These are phyloP conservation scores for Plecotus auritus DNA, from an alignment of 2,113 vertebrate species.

Conservation along the genomic window DNA sequence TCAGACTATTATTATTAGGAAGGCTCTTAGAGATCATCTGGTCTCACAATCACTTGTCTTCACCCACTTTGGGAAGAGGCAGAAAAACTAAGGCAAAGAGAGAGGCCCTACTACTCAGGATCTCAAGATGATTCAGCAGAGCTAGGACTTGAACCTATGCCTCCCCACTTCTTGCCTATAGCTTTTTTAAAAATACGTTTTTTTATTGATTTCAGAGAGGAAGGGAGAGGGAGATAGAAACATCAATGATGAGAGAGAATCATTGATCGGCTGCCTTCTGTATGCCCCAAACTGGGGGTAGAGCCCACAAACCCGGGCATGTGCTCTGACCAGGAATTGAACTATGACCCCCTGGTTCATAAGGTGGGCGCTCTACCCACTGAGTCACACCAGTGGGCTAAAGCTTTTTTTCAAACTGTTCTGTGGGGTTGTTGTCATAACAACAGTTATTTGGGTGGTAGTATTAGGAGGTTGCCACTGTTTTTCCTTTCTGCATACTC, in stretches of 20 bases:
- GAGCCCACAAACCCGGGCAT: too few species aligned
- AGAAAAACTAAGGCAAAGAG: neutral
- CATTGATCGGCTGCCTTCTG: too few species aligned
- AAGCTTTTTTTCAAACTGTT: neutral
- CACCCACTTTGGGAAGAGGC: neutral
- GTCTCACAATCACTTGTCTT: neutral
- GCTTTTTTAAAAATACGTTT: neutral
- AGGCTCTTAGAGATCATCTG: neutral
- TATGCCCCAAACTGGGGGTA: too few species aligned
- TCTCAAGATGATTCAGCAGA: neutral
- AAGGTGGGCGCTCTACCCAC: too few species aligned
- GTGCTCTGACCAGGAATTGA: too few species aligned
- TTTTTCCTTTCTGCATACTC: conserved; percentile 20
- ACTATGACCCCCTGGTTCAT: too few species aligned
- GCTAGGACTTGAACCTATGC: neutral
- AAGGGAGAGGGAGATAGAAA: too few species aligned
- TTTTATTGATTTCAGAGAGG: too few species aligned
- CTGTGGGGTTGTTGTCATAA: conserved; percentile 23
- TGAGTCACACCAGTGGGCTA: neutral
- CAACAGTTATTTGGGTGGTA: conserved; percentile 32
- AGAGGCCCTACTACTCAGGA: neutral
- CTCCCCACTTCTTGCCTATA: neutral
- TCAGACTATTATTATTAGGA: neutral
- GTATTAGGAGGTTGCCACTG: neutral
- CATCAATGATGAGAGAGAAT: too few species aligned